Conservation (phyloP, 2,888 invertebrate species). For the Marronus borbonicus region DNA sequence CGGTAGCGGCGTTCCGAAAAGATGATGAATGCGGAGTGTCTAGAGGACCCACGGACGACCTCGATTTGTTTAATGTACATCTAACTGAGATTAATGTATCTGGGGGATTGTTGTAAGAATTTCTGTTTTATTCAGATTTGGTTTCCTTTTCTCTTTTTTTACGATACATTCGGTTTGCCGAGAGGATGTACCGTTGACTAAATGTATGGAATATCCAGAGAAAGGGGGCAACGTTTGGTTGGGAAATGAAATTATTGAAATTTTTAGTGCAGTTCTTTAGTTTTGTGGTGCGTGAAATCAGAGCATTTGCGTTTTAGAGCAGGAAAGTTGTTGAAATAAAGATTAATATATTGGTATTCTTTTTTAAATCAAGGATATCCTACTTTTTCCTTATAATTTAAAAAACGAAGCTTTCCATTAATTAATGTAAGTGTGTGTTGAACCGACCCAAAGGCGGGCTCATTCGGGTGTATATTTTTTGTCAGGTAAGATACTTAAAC, state of each 20-base stretch:
- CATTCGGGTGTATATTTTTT: no score
- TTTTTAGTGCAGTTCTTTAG: constrained; percentile 41
- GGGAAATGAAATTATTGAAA: constrained; percentile 30
- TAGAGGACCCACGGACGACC: constrained; percentile 59
- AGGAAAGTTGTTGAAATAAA: background rate
- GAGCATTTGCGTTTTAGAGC: background rate
- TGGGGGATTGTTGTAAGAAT: constrained; percentile 54
- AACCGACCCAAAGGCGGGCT: no score
- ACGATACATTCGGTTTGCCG: background rate
- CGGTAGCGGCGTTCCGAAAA: constrained; percentile 9
- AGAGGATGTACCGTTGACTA: background rate
- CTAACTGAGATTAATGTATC: constrained; percentile 68
- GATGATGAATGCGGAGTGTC: constrained; percentile 59
- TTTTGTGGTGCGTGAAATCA: constrained; percentile 42
- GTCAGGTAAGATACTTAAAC: no score
- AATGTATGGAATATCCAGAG: constrained; percentile 6
- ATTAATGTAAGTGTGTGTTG: no score
- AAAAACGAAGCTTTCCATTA: no score
- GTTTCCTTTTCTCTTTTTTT: constrained; percentile 17
- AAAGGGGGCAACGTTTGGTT: background rate
- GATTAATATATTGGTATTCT: no score
- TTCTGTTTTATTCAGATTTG: constrained; percentile 45
- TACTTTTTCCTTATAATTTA: no score
- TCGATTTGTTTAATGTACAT: constrained; percentile 69
- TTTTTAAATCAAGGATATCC: no score